A percentile compares a stretch with the other conserved stretches of the same genome.
These are phyloP conservation scores for Takifugu ocellatus DNA, from an alignment of 2,797 vertebrate genomes.

Conservation along the genomic window DNA sequence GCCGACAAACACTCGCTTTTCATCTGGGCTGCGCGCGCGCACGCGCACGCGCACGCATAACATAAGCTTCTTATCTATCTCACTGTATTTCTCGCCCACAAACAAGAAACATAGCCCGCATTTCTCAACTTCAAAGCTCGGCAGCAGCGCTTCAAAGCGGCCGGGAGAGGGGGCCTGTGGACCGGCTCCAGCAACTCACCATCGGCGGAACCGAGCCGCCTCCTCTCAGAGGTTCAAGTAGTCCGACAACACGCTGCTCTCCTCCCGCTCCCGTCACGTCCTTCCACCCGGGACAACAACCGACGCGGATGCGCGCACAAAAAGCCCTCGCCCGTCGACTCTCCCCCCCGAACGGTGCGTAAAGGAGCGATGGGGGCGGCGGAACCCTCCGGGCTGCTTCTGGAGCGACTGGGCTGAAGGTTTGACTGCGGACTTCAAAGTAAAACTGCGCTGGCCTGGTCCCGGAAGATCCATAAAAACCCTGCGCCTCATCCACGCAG, in stretches of 20 bases:
- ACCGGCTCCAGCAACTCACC: conserved; percentile 79
- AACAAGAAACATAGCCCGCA: conserved; percentile 70
- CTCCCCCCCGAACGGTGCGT: conserved; percentile 60
- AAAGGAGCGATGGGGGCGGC: conserved; percentile 70
- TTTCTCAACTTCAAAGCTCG: conserved; percentile 77
- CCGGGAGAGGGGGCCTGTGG: conserved; percentile 67
- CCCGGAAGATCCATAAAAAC: conserved; percentile 81
- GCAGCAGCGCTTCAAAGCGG: conserved; percentile 82
- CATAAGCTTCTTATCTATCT: conserved; percentile 70
- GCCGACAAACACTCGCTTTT: conserved; percentile 57
- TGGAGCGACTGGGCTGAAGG: conserved; percentile 81
- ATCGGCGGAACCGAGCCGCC: conserved; percentile 63
- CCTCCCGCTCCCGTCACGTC: conserved; percentile 42
- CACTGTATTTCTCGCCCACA: conserved; percentile 71
- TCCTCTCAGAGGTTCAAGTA: conserved; percentile 28
- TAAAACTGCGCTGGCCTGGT: conserved; percentile 79
- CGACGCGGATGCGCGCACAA: conserved; percentile 23
- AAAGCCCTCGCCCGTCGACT: conserved; percentile 30
- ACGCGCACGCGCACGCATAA: conserved; percentile 3
- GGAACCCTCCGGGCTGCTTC: conserved; percentile 81
- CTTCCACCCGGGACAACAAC: conserved; percentile 37
- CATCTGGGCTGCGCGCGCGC: conserved; percentile 49
- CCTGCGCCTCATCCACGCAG: conserved; percentile 24
- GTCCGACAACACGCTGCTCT: conserved; percentile 41
- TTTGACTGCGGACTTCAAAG: conserved; percentile 91